Conservation (phyloP, 2,888 invertebrate genomes). For the Caenorhabditis parvicauda region DNA sequence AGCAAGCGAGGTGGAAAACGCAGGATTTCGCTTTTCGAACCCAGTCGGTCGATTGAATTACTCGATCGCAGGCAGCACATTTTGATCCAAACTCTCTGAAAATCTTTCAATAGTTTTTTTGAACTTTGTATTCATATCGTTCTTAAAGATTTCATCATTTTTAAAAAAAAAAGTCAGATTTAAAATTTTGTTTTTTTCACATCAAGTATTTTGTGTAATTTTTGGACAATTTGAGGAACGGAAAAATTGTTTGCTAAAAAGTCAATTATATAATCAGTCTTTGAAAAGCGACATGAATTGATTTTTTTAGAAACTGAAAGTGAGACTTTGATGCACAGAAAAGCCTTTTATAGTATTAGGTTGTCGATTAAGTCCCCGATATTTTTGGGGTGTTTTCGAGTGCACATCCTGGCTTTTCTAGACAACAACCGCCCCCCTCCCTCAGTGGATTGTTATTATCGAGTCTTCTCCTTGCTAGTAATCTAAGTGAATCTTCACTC, state of each 20-base stretch:
- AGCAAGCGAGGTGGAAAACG: conserved; percentile 96
- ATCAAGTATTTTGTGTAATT: neutral
- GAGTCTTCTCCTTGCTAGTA: too few relatives aligned
- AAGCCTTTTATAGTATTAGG: too few relatives aligned
- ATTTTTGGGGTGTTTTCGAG: too few relatives aligned
- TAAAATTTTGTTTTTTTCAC: too few relatives aligned
- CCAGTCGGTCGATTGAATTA: conserved; percentile 93
- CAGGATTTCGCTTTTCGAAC: conserved; percentile 88
- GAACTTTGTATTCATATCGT: neutral
- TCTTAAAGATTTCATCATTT: conserved; percentile 6
- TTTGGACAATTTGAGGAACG: neutral
- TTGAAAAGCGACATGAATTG: too few relatives aligned
- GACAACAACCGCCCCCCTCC: too few relatives aligned
- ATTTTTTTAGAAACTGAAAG: too few relatives aligned
- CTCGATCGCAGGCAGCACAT: conserved; percentile 90
- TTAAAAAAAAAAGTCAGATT: conserved; percentile 13
- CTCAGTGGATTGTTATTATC: too few relatives aligned
- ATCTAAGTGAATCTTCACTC: too few relatives aligned
- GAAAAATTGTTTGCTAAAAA: neutral
- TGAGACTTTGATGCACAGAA: too few relatives aligned
- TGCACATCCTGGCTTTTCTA: too few relatives aligned
- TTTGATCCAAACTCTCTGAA: conserved; percentile 90
- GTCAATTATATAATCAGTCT: neutral
- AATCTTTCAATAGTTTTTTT: neutral
- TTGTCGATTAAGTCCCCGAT: too few relatives aligned